phyloP scores from a whole-genome alignment of 2,113 vertebrate genomes.

The Perca schrenkii region DNA sequence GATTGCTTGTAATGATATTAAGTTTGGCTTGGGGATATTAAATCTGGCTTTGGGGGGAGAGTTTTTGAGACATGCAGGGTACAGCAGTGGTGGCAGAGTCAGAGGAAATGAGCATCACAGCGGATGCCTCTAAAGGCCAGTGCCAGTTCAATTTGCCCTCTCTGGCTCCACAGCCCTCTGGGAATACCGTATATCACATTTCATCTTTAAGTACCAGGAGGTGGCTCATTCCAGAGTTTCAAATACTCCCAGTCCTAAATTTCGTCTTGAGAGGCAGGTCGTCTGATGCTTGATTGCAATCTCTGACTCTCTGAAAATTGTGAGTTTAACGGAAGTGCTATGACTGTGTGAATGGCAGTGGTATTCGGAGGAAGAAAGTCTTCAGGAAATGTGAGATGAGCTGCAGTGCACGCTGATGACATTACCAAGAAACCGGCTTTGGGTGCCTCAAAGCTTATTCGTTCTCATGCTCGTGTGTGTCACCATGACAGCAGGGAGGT shows the following conservation, averaged over 20 bases:
- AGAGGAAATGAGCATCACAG: conserved; percentile 30
- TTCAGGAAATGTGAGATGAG: background rate
- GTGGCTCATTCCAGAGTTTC: background rate
- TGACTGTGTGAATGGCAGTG: background rate
- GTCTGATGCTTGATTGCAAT: background rate
- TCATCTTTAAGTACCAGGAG: conserved; percentile 21
- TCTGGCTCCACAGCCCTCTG: background rate
- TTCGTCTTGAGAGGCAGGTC: background rate
- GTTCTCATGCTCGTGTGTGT: background rate
- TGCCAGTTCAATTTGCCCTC: conserved; percentile 22
- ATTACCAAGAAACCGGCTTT: background rate
- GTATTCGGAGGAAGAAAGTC: background rate
- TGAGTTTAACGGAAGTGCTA: conserved; percentile 6
- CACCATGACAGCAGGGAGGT: background rate
- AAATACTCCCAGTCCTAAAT: background rate
- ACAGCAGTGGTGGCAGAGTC: conserved; percentile 4
- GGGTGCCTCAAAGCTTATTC: background rate
- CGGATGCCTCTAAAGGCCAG: conserved; percentile 27
- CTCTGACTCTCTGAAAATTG: conserved; percentile 11
- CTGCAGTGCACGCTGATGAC: background rate
- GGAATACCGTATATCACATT: background rate
- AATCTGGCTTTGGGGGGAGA: conserved; percentile 20
- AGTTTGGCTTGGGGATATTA: conserved; percentile 34
- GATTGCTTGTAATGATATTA: conserved; percentile 46
- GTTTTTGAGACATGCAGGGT: conserved; percentile 7